These are phyloP conservation scores for Cheilosia variabilis DNA, from an alignment of 2,888 invertebrate species.

Conservation along the genomic window DNA sequence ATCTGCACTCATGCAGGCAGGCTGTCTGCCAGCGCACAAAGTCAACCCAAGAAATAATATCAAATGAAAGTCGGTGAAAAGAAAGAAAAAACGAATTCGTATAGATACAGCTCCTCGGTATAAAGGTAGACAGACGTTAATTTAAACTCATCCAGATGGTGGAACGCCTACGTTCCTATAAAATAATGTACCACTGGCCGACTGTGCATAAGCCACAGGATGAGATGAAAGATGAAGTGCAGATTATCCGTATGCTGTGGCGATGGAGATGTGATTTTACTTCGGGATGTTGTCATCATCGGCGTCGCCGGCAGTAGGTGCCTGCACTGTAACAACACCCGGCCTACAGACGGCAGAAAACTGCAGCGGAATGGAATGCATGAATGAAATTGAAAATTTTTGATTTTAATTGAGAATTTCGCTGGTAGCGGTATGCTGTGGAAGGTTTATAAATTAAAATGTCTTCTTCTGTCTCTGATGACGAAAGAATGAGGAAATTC, in stretches of 20 bases:
- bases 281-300: slow-evolving; percentile 26
- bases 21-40: slow-evolving; percentile 53
- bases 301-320: slow-evolving; percentile 41
- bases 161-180: slow-evolving; percentile 62
- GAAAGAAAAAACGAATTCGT: slow-evolving; percentile 38
- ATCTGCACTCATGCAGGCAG: slow-evolving; percentile 69
- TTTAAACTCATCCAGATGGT: slow-evolving; percentile 72
- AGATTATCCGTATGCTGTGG: slow-evolving; percentile 10
- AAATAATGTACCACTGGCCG: slow-evolving; percentile 15
- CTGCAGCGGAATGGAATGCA: slow-evolving; percentile 63
- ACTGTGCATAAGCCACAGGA: slow-evolving; percentile 26
- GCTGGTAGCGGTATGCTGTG: slow-evolving; percentile 2
- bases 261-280: slow-evolving; percentile 16
- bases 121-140: slow-evolving; percentile 72
- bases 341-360: slow-evolving; percentile 66
- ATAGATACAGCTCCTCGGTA: slow-evolving; percentile 26
- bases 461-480: slow-evolving; percentile 35
- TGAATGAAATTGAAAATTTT: slow-evolving; percentile 74
- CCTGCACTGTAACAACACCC: slow-evolving; percentile 22
- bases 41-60: slow-evolving; percentile 42
- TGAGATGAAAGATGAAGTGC: slow-evolving; percentile 4
- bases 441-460: slow-evolving; percentile 40
- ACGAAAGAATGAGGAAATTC: slow-evolving; percentile 67
- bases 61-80: slow-evolving; percentile 57
- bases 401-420: slow-evolving; percentile 71